Evolutionary conservation across 2,113 vertebrate genomes (phyloP).

Genomic region (Pterocles burchelli): DNA sequence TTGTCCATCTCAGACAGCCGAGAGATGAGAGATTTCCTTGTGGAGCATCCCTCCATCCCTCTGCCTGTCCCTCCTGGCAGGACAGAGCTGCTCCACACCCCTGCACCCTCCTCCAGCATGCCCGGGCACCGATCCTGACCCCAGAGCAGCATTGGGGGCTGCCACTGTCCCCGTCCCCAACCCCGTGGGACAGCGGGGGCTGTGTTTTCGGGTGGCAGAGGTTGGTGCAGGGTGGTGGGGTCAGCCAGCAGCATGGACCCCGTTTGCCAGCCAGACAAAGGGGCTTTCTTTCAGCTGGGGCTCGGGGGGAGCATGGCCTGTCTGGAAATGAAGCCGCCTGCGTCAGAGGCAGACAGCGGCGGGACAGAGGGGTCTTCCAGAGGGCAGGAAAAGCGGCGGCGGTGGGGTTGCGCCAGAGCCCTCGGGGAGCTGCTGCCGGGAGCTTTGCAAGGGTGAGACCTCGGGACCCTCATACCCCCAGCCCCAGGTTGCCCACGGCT

Average conservation of each 20-base stretch:
- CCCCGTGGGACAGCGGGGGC: background rate
- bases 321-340: background rate
- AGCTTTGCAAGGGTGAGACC: rapidly evolving
- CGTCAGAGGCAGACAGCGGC: constrained; percentile 26
- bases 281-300: constrained; percentile 25
- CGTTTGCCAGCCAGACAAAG: constrained; percentile 30
- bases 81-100: background rate
- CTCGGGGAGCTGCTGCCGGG: rapidly evolving
- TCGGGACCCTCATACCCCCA: rapidly evolving
- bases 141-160: rapidly evolving
- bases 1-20: background rate
- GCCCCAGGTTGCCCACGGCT: background rate
- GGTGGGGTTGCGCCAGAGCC: background rate
- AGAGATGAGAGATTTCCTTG: background rate
- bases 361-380: background rate
- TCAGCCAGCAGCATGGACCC: background rate
- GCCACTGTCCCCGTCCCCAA: background rate
- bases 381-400: background rate
- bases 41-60: background rate
- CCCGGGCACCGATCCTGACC: background rate
- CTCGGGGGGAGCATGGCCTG: background rate
- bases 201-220: constrained; percentile 2
- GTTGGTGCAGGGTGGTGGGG: background rate
- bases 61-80: background rate
- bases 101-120: rapidly evolving